Base-by-base conservation (phyloP, 2,888 invertebrate species). In the Drosophila longiperda region DNA sequence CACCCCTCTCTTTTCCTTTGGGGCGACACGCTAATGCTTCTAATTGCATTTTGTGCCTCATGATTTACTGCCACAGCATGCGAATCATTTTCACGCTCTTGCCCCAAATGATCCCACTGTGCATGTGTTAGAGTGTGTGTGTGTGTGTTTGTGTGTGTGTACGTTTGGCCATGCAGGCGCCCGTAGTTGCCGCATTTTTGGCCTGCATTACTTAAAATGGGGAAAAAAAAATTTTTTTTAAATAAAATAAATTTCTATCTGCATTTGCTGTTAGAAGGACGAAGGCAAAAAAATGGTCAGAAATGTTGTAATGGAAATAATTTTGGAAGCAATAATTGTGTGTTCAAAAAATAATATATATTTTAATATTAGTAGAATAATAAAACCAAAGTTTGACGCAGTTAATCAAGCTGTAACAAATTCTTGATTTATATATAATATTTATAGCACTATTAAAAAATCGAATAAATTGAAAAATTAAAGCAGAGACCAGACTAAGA, bases 21-120 rank as follows among this genome's bases (percentile, higher is more conserved):
- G 69, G 70, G 53, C 54, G 69, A 54, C 34, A 59, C 63, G 65
- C 73, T 88, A 86, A 86, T 88, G 81, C 89, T 65, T 78, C 87
- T 85, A 85, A 85, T 88, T 88, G 88, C 86, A 84, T 85, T 88
- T 88, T 66, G 71, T 66, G 71, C 55, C 83, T 74, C 53, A 68
- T 79, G 82, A 82, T 80, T 82, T 82, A 80, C 66, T 73, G 82
- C 72, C 69, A 40, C 69, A 64, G 69, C 75, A 79, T 29, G 71
- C 53, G 67, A 69, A 69, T 78, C 64, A 76, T 76, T 67, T 76
- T 76, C 73, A 73, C 78, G 73, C 73, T 61, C 42, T 52, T 59
- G 55, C 55, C 45, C 55, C 49, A 54, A 48, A 36, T 8, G n/a
- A 29, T 49, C 36, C 53, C 9, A 9, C 36, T 59, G 58, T 29